Conservation (phyloP, 2,113 vertebrate genomes). For the Apistogramma diplotaenia region DNA sequence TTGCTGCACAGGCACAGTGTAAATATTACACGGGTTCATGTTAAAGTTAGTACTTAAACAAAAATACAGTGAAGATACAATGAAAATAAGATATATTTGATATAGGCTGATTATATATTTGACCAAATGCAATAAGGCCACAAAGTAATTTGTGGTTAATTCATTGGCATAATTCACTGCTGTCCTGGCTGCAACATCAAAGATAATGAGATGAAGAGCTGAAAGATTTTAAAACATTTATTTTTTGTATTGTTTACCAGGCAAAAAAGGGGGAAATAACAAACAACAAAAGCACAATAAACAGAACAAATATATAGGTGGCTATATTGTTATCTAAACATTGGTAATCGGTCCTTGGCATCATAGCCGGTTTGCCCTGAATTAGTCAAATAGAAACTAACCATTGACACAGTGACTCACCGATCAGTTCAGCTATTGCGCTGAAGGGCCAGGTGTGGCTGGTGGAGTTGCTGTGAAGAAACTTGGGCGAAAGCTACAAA, state of each 20-base stretch:
- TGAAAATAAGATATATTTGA: not conserved
- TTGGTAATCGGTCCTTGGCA: not conserved
- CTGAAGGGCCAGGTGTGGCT: conserved; percentile 98
- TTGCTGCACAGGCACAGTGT: not conserved
- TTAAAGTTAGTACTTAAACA: not conserved
- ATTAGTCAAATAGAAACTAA: not conserved
- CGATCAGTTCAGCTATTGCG: conserved; percentile 94
- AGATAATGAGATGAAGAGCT: too few species aligned
- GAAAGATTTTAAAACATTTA: too few species aligned
- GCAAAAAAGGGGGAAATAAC: too few species aligned
- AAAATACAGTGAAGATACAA: not conserved
- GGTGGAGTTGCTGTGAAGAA: conserved; percentile 93
- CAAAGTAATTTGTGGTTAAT: too few species aligned
- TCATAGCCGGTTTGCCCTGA: not conserved
- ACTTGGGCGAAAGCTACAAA: conserved; percentile 89
- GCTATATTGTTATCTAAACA: not conserved
- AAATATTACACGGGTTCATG: not conserved
- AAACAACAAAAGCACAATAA: too few species aligned
- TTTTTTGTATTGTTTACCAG: too few species aligned
- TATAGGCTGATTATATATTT: too few species aligned
- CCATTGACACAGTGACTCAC: conserved; percentile 76
- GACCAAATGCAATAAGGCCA: too few species aligned
- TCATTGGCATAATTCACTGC: too few species aligned
- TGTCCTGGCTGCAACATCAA: too few species aligned
- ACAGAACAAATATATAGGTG: too few species aligned